Evolutionary conservation across 2,888 invertebrate species (phyloP).

Genomic region (Timema podura): DNA sequence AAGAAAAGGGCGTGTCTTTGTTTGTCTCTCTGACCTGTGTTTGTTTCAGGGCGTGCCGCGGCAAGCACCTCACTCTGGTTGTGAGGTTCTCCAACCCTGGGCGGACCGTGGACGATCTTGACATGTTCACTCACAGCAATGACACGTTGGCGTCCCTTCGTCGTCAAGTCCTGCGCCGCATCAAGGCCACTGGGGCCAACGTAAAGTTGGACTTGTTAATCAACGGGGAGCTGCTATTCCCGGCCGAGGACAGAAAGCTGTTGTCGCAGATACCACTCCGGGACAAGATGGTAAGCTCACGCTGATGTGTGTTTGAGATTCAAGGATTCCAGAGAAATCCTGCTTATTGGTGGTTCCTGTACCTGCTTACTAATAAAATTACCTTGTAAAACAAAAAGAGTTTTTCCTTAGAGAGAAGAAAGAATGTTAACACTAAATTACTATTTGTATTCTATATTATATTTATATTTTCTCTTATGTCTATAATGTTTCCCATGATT

Average conservation of each 20-base stretch:
- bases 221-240: constrained; percentile 84
- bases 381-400: neutral
- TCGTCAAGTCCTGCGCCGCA: constrained; percentile 66
- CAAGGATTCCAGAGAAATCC: no score
- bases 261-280: constrained; percentile 73
- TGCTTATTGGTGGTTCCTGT: no score
- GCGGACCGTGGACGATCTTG: constrained; percentile 80
- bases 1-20: no score
- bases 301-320: constrained; percentile 37
- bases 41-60: constrained; percentile 72
- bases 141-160: constrained; percentile 86
- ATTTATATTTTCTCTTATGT: no score
- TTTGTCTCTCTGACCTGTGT: neutral
- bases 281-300: constrained; percentile 74
- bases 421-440: neutral
- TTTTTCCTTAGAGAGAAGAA: neutral
- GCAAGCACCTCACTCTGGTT: constrained; percentile 81
- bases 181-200: constrained; percentile 57
- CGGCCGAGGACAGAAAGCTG: constrained; percentile 80
- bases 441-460: no score
- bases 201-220: constrained; percentile 88
- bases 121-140: constrained; percentile 89
- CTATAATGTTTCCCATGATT: neutral
- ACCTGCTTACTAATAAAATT: no score
- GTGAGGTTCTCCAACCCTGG: constrained; percentile 85